Conservation (phyloP, 2,113 vertebrate species). For the Prionailurus viverrinus region DNA sequence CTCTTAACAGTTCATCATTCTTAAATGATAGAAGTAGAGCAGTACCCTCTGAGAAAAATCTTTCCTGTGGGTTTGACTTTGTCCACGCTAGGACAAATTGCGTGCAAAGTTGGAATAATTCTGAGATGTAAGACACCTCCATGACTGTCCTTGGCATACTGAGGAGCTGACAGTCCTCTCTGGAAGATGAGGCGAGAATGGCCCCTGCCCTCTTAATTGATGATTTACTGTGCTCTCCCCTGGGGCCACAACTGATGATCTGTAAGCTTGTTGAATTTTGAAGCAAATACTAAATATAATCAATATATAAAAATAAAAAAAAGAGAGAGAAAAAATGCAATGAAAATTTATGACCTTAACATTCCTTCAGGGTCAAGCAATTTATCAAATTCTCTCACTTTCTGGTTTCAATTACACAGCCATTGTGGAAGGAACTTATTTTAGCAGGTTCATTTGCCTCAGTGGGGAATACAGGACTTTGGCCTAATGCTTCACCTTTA, state of each 20-base stretch:
- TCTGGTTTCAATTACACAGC: conserved; percentile 99
- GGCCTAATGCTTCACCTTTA: conserved; percentile 92
- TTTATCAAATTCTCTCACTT: conserved; percentile 99
- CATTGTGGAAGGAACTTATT: conserved; percentile 97
- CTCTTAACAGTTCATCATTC: conserved; percentile 69
- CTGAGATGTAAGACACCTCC: conserved; percentile 16
- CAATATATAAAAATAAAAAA: conserved; percentile 86
- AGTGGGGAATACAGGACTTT: conserved; percentile 95
- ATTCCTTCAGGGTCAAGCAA: conserved; percentile 99
- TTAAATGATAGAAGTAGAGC: conserved; percentile 59
- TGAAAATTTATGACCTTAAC: conserved; percentile 98
- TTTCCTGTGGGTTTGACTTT: conserved; percentile 76
- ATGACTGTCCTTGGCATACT: conserved; percentile 66
- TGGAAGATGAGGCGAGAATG: conserved; percentile 67
- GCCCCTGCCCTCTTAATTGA: conserved; percentile 66
- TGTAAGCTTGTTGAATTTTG: conserved; percentile 84
- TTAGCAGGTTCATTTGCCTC: conserved; percentile 99
- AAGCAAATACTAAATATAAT: conserved; percentile 88
- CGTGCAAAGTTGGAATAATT: conserved; percentile 69
- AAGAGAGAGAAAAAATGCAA: conserved; percentile 88
- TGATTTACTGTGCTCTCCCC: conserved; percentile 80
- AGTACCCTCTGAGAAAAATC: conserved; percentile 62
- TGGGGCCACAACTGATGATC: conserved; percentile 78
- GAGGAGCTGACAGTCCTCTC: conserved; percentile 62
- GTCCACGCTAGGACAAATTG: conserved; percentile 55